Evolutionary conservation across 2,888 invertebrate species (phyloP), one percentile per base, ranked within the genome.

Genomic region (Campoplex capitator): DNA sequence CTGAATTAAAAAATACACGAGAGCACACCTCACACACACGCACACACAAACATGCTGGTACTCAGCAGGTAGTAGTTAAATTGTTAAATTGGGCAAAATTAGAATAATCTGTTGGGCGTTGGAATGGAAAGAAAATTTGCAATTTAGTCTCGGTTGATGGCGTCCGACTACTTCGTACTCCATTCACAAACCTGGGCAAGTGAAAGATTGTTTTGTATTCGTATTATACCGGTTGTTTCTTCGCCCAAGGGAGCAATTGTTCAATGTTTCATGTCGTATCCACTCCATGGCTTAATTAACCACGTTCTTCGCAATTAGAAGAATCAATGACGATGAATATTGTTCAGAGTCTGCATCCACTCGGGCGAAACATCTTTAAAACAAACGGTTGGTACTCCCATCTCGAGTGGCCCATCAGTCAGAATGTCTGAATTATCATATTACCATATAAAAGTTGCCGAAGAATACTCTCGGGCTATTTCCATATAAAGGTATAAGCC

Each of bases 391-490:
- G 38, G 48, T n/a, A 58, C 67, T 54, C 62, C 8, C 73, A 58
- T 75, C 74, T 32, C 74, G 54, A 18, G 56, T 71, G 68, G 71
- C 9, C 84, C 68, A 81, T 81, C 70, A 23, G 45, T 83, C 83
- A 86, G 89, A 62, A 90, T 90, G 88, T 91, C 91, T 91, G 90
- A 90, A 91, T 91, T 90, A 89, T 90, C 88, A 88, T 89, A 91
- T 90, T 90, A 89, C 85, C 89, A 89, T 90, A 89, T 88, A 89
- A 90, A 89, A 87, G 85, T 85, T 83, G 70, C 76, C 86, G 82
- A 80, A 68, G 82, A 62, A 54, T 85, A 76, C 79, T 83, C 83
- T 71, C 78, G 73, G 71, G 70, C 75, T 81, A 87, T 83, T 79
- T 45, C 88, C 89, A 85, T 89, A 88, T 88, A 88, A 83, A 88